These are phyloP conservation scores for Leptocoma aspasia DNA, from an alignment of 2,113 vertebrate species.

Conservation along the genomic window DNA sequence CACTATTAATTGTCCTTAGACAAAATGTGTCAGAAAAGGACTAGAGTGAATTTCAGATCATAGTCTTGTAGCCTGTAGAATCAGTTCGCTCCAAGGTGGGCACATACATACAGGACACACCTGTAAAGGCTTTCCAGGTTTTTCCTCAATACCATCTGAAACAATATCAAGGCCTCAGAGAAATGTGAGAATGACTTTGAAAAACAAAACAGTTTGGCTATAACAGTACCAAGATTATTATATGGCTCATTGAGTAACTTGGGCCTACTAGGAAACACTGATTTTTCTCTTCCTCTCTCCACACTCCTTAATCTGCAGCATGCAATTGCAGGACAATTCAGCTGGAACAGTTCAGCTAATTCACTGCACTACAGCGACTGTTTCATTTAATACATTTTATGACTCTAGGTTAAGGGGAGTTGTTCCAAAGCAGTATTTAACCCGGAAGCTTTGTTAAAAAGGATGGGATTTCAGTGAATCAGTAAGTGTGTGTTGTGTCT, in stretches of 20 bases:
- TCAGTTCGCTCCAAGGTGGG: not conserved
- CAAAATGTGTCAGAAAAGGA: not conserved
- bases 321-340: not conserved
- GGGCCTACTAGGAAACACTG: not conserved
- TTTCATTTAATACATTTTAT: not conserved
- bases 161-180: not conserved
- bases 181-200: not conserved
- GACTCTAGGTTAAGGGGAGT: not conserved
- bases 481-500: not conserved
- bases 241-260: not conserved
- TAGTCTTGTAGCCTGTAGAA: not conserved
- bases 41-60: not conserved
- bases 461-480: not conserved
- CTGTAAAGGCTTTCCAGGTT: not conserved
- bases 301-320: not conserved
- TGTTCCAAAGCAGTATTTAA: not conserved
- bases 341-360: not conserved
- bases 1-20: not conserved
- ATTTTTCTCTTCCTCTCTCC: not conserved
- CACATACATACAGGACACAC: not conserved
- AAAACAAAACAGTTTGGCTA: not conserved
- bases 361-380: not conserved
- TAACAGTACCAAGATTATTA: not conserved
- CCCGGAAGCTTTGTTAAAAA: not conserved
- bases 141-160: not conserved